Evolutionary conservation across 2,797 vertebrate genomes (phyloP).

Genomic region (Pangasius djambal): DNA sequence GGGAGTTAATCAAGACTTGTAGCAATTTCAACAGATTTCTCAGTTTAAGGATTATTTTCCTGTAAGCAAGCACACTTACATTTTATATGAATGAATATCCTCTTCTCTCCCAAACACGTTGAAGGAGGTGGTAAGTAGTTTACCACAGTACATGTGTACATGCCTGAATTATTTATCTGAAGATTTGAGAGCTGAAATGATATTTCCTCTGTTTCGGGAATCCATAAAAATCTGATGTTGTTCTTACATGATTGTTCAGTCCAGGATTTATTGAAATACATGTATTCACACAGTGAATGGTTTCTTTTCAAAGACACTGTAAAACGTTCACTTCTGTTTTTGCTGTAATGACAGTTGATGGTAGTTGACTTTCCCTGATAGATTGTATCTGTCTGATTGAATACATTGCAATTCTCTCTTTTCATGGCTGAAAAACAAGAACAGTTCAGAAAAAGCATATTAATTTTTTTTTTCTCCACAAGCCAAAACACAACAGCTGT

Average conservation of each 20-base stretch:
- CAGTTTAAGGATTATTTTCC: not conserved
- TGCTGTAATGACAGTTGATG: not conserved
- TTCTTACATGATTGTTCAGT: not conserved
- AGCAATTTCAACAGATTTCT: not conserved
- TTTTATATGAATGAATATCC: not conserved
- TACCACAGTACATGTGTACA: not conserved
- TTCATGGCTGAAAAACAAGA: not conserved
- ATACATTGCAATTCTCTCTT: not conserved
- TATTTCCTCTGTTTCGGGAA: not conserved
- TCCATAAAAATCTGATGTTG: not conserved
- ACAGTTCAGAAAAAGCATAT: not conserved
- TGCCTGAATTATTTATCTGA: not conserved
- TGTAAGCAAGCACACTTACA: constrained; percentile 4
- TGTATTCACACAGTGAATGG: not conserved
- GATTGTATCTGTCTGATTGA: not conserved
- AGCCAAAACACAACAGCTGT: not conserved
- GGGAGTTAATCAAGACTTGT: not conserved
- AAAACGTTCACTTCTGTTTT: not conserved
- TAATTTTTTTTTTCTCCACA: not conserved
- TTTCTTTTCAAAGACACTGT: not conserved
- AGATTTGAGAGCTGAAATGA: constrained; percentile 16
- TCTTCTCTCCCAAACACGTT: not conserved
- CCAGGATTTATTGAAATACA: not conserved
- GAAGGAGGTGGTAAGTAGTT: not conserved
- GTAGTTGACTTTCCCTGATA: not conserved